Evolutionary conservation across 2,888 invertebrate species (phyloP).

Genomic region (Leptura quadrifasciata): DNA sequence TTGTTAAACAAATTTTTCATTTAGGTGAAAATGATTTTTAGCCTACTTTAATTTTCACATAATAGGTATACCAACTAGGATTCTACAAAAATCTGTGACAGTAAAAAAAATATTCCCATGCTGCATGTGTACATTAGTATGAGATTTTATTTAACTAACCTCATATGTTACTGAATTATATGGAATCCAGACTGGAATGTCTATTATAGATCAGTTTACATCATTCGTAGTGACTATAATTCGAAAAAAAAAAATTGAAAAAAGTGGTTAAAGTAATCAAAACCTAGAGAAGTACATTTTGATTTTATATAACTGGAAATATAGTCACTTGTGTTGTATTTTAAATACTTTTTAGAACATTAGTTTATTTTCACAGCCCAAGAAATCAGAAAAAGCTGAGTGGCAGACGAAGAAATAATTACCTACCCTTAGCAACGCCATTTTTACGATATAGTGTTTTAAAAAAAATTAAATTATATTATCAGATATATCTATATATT

Average conservation of each 20-base stretch:
- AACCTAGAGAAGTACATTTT: not conserved
- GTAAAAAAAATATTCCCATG: no score
- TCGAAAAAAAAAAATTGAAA: slow-evolving; percentile 5
- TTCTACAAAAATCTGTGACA: not conserved
- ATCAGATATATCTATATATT: slow-evolving; percentile 48
- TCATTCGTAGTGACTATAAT: slow-evolving; percentile 20
- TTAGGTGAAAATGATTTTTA: not conserved
- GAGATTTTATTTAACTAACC: no score
- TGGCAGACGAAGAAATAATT: slow-evolving; percentile 72
- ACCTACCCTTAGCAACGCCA: slow-evolving; percentile 37
- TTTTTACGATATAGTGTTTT: slow-evolving; percentile 51
- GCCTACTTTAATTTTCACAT: not conserved
- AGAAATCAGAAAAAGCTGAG: slow-evolving; percentile 81
- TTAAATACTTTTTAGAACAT: slow-evolving; percentile 36
- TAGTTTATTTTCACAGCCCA: slow-evolving; percentile 78
- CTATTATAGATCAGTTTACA: not conserved
- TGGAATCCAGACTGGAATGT: slow-evolving; percentile 13
- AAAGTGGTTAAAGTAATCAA: not conserved
- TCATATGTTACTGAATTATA: not conserved
- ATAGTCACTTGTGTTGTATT: slow-evolving; percentile 15
- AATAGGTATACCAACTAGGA: not conserved
- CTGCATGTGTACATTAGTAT: no score
- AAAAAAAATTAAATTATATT: slow-evolving; percentile 52
- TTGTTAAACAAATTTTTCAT: not conserved
- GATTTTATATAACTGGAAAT: slow-evolving; percentile 10